Evolutionary conservation across 2,888 invertebrate genomes (phyloP).

Genomic region (Lepidonotus clava): DNA sequence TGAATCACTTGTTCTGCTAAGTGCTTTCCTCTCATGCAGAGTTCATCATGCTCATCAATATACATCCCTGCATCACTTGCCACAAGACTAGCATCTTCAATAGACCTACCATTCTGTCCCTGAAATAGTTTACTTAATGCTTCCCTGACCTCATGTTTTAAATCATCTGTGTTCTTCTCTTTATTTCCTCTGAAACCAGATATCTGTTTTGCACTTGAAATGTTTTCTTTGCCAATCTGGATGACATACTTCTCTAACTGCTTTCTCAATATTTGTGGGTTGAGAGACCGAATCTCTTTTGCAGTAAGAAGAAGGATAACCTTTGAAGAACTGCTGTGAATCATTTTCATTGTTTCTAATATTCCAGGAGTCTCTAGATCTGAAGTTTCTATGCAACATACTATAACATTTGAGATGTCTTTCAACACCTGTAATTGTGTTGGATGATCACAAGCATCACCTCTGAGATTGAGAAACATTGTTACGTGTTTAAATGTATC

Average conservation of each 20-base stretch:
- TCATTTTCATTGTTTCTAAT: background rate
- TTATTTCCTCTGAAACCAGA: background rate
- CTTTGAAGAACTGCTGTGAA: background rate
- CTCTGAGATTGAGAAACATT: background rate
- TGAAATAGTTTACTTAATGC: background rate
- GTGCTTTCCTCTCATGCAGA: background rate
- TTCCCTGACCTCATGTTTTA: background rate
- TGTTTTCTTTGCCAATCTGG: background rate
- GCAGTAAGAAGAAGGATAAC: background rate
- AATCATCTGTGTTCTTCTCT: background rate
- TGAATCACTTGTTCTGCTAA: background rate
- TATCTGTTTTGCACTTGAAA: background rate
- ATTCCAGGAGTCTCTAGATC: background rate
- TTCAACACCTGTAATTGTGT: background rate
- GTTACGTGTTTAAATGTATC: slow-evolving; percentile 8
- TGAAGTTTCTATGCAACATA: background rate
- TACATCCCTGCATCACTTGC: background rate
- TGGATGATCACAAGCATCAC: background rate
- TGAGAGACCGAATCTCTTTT: background rate
- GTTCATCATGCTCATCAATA: background rate
- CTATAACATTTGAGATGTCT: background rate
- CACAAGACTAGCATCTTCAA: background rate
- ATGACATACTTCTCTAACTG: background rate
- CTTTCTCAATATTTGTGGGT: background rate
- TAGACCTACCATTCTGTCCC: background rate